Conservation (phyloP, 2,888 invertebrate genomes). For the Argyra leucocephala region DNA sequence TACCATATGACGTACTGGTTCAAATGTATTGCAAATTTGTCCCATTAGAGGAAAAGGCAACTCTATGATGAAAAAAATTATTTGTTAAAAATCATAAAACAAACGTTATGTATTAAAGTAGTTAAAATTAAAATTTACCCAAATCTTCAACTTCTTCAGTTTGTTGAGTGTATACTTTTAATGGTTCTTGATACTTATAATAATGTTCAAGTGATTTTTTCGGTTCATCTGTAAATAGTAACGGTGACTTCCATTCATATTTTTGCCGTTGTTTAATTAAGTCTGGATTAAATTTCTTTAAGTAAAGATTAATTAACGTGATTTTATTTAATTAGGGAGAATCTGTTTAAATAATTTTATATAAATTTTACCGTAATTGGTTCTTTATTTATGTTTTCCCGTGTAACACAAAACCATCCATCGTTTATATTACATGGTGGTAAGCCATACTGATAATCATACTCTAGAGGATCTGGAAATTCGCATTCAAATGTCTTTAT, state of each 20-base stretch:
- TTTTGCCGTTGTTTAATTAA: background rate
- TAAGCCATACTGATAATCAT: slow-evolving; percentile 35
- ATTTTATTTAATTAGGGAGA: background rate
- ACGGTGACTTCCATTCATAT: background rate
- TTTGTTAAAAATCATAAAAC: background rate
- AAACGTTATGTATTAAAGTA: background rate
- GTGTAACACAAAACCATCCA: slow-evolving; percentile 40
- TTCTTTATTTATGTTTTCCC: slow-evolving; percentile 26
- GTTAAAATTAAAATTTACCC: slow-evolving; percentile 24
- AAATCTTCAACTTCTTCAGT: slow-evolving; percentile 26
- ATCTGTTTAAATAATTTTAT: background rate
- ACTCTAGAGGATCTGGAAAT: slow-evolving; percentile 26
- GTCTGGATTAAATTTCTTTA: background rate
- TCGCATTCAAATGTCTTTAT: slow-evolving; percentile 33
- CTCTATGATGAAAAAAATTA: background rate
- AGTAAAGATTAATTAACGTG: background rate
- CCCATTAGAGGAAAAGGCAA: background rate
- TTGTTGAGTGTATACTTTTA: slow-evolving; percentile 30
- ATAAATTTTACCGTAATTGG: slow-evolving; percentile 16
- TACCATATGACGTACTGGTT: slow-evolving; percentile 33
- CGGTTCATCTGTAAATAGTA: background rate
- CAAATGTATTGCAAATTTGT: slow-evolving; percentile 14
- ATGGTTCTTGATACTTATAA: slow-evolving; percentile 32
- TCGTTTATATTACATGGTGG: slow-evolving; percentile 35
- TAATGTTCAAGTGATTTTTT: slow-evolving; percentile 15